These are phyloP conservation scores for Tribolium castaneum DNA, from an alignment of 1,140 invertebrate species.

Conservation along the genomic window DNA sequence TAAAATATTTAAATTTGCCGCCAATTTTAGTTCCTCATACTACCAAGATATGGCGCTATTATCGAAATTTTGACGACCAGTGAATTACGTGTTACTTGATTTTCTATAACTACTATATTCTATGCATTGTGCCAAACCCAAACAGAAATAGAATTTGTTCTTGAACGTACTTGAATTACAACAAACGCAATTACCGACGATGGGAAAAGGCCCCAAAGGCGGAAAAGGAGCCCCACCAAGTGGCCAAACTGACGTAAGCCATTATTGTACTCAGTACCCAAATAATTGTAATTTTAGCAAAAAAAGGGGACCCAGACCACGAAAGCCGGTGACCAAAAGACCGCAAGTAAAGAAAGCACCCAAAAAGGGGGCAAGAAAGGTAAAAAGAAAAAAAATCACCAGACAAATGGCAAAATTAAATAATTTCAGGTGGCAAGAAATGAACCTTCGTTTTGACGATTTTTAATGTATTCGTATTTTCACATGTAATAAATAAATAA, in stretches of 20 bases:
- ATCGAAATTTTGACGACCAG: too few relatives aligned
- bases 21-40: too few relatives aligned
- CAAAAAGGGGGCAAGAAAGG: slow-evolving; percentile 27
- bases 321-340: not conserved
- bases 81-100: too few relatives aligned
- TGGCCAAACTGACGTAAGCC: not conserved
- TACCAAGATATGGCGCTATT: too few relatives aligned
- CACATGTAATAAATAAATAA: not conserved
- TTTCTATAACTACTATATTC: too few relatives aligned
- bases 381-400: too few relatives aligned
- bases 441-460: not conserved
- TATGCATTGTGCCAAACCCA: not conserved
- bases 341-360: slow-evolving; percentile 8
- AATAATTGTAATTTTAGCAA: not conserved
- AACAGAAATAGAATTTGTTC: slow-evolving; percentile 24
- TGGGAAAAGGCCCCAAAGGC: slow-evolving; percentile 30
- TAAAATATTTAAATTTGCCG: too few relatives aligned
- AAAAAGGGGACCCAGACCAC: not conserved
- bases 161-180: slow-evolving; percentile 22
- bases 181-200: slow-evolving; percentile 1
- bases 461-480: too few relatives aligned
- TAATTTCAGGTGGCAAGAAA: slow-evolving; percentile 9
- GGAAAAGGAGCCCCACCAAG: slow-evolving; percentile 7
- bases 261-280: not conserved
- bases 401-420: not conserved